Evolutionary conservation across 2,113 vertebrate genomes (phyloP).

Genomic region (Nothobranchius furzeri): DNA sequence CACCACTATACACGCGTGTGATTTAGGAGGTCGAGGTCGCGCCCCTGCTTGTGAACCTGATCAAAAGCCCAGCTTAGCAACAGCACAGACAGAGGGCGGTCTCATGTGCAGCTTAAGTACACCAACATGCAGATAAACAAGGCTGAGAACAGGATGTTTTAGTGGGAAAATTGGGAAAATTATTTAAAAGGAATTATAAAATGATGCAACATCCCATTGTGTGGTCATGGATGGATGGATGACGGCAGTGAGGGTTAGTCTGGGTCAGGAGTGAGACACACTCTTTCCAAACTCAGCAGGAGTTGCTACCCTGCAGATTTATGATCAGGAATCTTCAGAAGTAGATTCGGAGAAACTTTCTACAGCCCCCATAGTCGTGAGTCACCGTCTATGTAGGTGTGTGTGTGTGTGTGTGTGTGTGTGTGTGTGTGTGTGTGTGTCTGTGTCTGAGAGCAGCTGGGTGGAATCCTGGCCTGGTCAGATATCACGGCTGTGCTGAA

Average conservation of each 20-base stretch:
- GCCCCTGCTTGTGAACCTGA: constrained; percentile 26
- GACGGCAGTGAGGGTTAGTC: too few species aligned
- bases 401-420: constrained; percentile 28
- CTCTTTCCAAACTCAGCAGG: constrained; percentile 55
- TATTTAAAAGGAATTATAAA: too few species aligned
- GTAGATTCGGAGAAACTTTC: constrained; percentile 34
- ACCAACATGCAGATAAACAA: neutral
- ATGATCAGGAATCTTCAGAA: constrained; percentile 25
- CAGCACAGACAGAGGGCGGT: constrained; percentile 57
- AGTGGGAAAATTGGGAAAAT: too few species aligned
- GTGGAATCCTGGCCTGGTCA: constrained; percentile 9
- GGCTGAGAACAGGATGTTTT: too few species aligned
- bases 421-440: constrained; percentile 14
- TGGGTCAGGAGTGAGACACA: constrained; percentile 34
- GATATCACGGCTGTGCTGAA: constrained; percentile 38
- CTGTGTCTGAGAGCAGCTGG: constrained; percentile 15
- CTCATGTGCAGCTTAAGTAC: constrained; percentile 13
- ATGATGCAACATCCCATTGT: neutral
- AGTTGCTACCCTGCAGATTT: constrained; percentile 23
- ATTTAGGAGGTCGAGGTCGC: constrained; percentile 45
- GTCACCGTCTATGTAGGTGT: constrained; percentile 30
- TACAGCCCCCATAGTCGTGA: constrained; percentile 40
- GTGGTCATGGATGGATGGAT: neutral
- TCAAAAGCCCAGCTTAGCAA: constrained; percentile 38
- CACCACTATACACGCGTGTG: constrained; percentile 37